Evolutionary conservation across 2,113 vertebrate species (phyloP).

Genomic region (Hydropotes inermis): DNA sequence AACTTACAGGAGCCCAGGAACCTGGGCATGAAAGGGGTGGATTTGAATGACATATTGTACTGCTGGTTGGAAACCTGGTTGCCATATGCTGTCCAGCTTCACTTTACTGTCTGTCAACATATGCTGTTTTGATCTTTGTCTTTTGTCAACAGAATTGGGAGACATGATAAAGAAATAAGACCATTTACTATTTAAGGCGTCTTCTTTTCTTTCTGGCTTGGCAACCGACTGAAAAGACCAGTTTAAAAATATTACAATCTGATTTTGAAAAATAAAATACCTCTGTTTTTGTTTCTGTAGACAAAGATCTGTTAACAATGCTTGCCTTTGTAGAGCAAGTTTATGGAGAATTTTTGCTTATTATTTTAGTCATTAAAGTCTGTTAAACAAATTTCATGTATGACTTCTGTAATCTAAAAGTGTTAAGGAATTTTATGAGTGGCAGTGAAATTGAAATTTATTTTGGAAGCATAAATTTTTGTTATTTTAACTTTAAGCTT

Average conservation of each 20-base stretch:
- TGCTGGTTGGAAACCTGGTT: not conserved
- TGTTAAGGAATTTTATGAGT: not conserved
- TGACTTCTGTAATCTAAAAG: not conserved
- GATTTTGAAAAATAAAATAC: not conserved
- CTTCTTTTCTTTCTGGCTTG: not conserved
- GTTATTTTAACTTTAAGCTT: slow-evolving; percentile 1
- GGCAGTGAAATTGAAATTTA: not conserved
- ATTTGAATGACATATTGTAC: rapidly evolving
- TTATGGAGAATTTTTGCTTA: not conserved
- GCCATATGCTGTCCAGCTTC: not conserved
- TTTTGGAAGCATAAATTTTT: not conserved
- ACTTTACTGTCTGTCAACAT: not conserved
- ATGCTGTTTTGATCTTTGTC: not conserved
- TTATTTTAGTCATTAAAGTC: not conserved
- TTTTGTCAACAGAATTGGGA: not conserved
- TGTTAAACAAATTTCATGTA: not conserved
- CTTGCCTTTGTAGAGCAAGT: not conserved
- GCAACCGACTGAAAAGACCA: not conserved
- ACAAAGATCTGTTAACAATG: not conserved
- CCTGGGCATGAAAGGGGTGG: not conserved
- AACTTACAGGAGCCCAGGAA: not conserved
- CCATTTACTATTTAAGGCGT: not conserved
- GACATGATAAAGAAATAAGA: not conserved
- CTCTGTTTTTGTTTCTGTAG: not conserved
- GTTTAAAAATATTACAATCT: slow-evolving; percentile 3